Base-by-base conservation (phyloP, 2,113 vertebrate genomes). In the Entelurus aequoreus region DNA sequence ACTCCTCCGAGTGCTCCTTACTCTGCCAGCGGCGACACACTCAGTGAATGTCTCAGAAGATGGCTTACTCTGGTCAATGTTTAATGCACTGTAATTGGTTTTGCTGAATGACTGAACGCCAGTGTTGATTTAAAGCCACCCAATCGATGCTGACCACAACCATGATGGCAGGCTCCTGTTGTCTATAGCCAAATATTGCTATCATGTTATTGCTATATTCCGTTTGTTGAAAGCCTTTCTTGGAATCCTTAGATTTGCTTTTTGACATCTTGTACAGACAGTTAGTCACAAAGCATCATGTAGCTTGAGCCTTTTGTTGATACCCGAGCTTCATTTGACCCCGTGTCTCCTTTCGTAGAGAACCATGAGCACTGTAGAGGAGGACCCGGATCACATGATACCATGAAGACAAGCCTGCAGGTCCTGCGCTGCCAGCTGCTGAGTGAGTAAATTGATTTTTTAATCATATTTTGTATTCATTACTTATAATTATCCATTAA, bases 381-480 rank as follows among this genome's bases (percentile, higher is more conserved):
- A 94, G 83, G 92, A 93, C 81, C 91, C 93, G 90, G 95, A 96
- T 89, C 93, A 95, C 91, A 96, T 95, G 93, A 95, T 97, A 99
- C 94, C 96, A 99, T 99, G 96, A 99, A 98, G 97, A 97, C 92
- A 93, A 94, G 94, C 90, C 94, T 93, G 93, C 94, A 93, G 92
- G 94, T 93, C 93, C 94, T 97, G 93, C 93, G 90, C 92, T 93
- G 92, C 91, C 94, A 94, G 94, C 94, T 97, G 88, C 93, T 97
- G 92, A 93, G 97, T 99, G 93, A 94, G 97, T 95, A 57, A 15
- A 78, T 6, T 1, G 8, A 51, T 51, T 10, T 51, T 4, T 10
- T 28, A 28, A 51, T 51, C 5, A 9, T 42, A 9, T 7, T 42
- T 8, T 42, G 10, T 40, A 40, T 40, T 40, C 38, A 40, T 40